phyloP scores from a whole-genome alignment of 2,888 invertebrate species.

The Lepidocyrtoides sp. region DNA sequence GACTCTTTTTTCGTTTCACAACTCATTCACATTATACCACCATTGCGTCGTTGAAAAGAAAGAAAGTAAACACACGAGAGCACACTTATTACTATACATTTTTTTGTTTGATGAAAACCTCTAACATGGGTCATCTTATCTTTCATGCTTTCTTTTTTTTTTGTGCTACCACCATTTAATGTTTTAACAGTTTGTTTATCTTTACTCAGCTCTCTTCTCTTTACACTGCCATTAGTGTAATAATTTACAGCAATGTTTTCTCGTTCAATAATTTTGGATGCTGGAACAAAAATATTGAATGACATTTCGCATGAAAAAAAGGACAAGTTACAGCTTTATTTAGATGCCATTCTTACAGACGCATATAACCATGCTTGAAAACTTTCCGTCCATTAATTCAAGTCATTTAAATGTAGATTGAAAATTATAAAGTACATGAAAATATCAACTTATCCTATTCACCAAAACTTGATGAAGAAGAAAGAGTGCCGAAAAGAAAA shows the following conservation, averaged over 20 bases:
- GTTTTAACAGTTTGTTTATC: background rate
- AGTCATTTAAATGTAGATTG: background rate
- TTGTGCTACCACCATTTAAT: background rate
- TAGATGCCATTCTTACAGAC: no score
- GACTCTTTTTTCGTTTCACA: slow-evolving; percentile 29
- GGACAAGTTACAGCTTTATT: no score
- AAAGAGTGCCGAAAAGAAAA: background rate
- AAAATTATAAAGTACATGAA: no score
- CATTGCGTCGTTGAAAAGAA: background rate
- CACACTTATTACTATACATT: background rate
- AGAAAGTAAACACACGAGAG: slow-evolving; percentile 5
- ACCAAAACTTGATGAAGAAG: no score
- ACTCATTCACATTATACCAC: slow-evolving; percentile 20
- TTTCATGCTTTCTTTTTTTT: background rate
- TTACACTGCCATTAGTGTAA: no score
- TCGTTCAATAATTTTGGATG: background rate
- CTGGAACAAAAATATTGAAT: background rate
- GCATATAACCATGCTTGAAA: no score
- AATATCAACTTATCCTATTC: no score
- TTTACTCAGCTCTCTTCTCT: background rate
- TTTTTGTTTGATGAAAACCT: slow-evolving; percentile 13
- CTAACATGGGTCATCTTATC: background rate
- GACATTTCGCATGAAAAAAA: no score
- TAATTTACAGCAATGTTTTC: background rate
- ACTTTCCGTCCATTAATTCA: no score